These are phyloP conservation scores for Anarhynchus alexandrinus DNA, from an alignment of 2,113 vertebrate genomes.

Conservation along the genomic window DNA sequence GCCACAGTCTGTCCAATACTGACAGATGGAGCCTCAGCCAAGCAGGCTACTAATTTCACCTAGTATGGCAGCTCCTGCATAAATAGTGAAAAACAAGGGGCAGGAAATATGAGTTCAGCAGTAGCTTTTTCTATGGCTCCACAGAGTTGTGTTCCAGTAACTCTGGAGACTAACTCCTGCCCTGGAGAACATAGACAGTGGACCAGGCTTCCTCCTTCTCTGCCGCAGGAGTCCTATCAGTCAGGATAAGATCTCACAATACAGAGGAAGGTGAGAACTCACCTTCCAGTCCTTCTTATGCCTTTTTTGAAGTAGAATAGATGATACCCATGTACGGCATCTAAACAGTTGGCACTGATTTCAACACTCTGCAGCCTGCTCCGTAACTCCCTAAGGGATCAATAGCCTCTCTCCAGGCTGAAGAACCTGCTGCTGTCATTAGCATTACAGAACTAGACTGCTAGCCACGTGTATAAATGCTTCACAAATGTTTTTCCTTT, in stretches of 20 bases:
- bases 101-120: not conserved
- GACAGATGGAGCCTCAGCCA: not conserved
- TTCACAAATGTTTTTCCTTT: not conserved
- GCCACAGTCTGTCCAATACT: not conserved
- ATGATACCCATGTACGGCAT: not conserved
- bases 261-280: not conserved
- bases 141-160: not conserved
- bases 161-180: not conserved
- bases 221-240: not conserved
- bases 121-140: not conserved
- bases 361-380: not conserved
- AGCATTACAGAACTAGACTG: not conserved
- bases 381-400: fast-evolving
- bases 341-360: not conserved
- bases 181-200: not conserved
- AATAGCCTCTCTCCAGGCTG: not conserved
- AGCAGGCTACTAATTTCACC: not conserved
- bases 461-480: not conserved
- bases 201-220: not conserved
- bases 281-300: not conserved
- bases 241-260: not conserved
- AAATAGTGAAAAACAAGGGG: not conserved
- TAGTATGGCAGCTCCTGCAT: not conserved
- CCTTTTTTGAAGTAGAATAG: not conserved
- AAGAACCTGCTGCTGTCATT: not conserved